These are phyloP conservation scores for Sphinx pinastri DNA, from an alignment of 2,888 invertebrate genomes.

Conservation along the genomic window DNA sequence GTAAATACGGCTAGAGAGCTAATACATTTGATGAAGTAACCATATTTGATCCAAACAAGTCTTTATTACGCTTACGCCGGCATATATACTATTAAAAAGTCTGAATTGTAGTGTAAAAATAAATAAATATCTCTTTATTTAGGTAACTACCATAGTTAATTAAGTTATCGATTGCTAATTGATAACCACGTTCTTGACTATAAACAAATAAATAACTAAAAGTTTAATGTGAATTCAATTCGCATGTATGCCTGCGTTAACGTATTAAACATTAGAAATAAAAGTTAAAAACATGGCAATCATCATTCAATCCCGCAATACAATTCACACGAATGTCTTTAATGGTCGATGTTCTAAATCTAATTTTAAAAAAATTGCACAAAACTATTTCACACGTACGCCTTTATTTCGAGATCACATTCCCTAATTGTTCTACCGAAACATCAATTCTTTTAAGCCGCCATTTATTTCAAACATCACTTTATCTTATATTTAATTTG, in stretches of 20 bases:
- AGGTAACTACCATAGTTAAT: background rate
- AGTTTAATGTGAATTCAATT: background rate
- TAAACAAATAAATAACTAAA: background rate
- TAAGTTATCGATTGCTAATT: background rate
- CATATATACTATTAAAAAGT: background rate
- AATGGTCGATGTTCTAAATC: background rate
- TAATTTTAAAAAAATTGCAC: background rate
- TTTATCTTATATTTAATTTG: constrained; percentile 1
- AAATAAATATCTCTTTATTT: constrained; percentile 13
- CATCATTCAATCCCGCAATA: constrained; percentile 8
- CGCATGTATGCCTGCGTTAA: background rate
- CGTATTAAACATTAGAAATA: background rate
- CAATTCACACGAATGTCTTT: constrained; percentile 8
- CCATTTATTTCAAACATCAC: background rate
- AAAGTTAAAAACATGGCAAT: background rate
- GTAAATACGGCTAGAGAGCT: no score
- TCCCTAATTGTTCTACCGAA: constrained; percentile 13
- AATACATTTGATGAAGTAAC: no score
- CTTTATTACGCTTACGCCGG: background rate
- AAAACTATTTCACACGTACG: background rate
- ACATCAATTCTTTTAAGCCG: background rate
- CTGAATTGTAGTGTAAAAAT: background rate
- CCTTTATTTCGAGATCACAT: constrained; percentile 1
- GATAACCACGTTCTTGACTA: background rate
- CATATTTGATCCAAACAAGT: background rate